Conservation (phyloP, 2,113 vertebrate genomes). For the Dasypus novemcinctus region DNA sequence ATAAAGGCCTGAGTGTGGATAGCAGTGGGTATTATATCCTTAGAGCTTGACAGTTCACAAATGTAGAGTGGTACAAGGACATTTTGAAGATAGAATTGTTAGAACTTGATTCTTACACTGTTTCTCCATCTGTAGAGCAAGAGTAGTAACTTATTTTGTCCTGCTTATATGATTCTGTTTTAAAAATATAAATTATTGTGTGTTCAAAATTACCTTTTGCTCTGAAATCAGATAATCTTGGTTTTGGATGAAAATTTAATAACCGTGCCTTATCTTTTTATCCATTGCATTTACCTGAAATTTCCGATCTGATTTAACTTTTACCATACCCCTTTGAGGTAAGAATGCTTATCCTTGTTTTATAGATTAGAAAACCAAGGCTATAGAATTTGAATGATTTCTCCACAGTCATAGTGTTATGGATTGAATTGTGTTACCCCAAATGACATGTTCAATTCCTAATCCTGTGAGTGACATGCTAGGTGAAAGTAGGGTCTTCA, state of each 20-base stretch:
- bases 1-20: neutral
- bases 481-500: no score
- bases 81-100: neutral
- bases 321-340: neutral
- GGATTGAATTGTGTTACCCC: no score
- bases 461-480: no score
- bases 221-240: neutral
- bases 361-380: neutral
- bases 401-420: neutral
- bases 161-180: neutral
- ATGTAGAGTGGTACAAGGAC: neutral
- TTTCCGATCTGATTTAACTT: neutral
- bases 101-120: neutral
- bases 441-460: no score
- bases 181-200: neutral
- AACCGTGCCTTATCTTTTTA: neutral
- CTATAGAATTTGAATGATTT: neutral
- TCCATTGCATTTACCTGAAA: neutral
- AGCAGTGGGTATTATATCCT: rapidly evolving
- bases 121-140: neutral
- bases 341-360: neutral
- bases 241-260: neutral
- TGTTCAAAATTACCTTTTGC: neutral
- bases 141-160: neutral
- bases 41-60: neutral